Conservation (phyloP, 2,113 vertebrate genomes). For the Chrysemys picta region DNA sequence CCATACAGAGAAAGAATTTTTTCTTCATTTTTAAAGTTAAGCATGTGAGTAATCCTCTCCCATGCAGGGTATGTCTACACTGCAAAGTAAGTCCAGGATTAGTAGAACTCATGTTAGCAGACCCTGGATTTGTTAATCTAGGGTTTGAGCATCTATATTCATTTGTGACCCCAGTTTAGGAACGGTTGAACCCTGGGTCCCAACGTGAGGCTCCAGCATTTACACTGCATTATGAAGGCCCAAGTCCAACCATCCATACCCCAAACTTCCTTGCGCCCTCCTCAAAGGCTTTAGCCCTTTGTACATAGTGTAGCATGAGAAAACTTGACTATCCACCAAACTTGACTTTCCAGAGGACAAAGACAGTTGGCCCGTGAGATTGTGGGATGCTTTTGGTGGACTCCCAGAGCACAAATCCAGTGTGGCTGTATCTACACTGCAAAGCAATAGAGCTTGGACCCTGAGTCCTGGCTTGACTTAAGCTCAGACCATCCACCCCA, state of each 20-base stretch:
- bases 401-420: not conserved
- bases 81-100: not conserved
- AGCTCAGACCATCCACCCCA: not conserved
- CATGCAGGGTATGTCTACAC: not conserved
- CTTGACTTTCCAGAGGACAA: not conserved
- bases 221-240: not conserved
- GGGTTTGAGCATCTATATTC: not conserved
- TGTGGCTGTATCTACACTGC: not conserved
- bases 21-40: not conserved
- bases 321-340: not conserved
- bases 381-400: not conserved
- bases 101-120: not conserved
- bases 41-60: not conserved
- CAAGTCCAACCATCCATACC: not conserved
- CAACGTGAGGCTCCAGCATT: not conserved
- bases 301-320: not conserved
- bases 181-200: not conserved
- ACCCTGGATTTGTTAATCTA: not conserved
- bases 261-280: not conserved
- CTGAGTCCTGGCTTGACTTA: not conserved
- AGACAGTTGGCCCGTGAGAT: not conserved
- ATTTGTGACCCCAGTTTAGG: not conserved
- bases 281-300: not conserved
- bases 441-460: not conserved
- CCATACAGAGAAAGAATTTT: not conserved